Conservation (phyloP, 2,113 vertebrate species). For the Anhinga anhinga region DNA sequence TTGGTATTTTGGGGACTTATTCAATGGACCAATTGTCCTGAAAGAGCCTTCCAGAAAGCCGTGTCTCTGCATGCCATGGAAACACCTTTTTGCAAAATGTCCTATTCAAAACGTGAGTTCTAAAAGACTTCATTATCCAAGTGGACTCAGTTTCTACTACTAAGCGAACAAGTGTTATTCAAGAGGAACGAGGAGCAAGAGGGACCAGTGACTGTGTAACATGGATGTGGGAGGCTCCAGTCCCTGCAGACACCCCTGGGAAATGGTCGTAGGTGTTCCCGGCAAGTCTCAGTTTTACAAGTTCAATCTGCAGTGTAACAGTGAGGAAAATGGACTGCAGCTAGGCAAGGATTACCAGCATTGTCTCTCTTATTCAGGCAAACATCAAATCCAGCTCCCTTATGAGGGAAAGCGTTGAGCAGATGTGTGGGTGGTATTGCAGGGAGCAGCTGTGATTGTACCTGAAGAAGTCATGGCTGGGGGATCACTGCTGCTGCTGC, state of each 20-base stretch:
- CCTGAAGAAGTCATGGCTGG: neutral
- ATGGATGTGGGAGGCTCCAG: neutral
- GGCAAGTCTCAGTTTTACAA: neutral
- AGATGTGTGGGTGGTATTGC: neutral
- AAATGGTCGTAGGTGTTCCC: rapidly evolving
- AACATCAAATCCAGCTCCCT: neutral
- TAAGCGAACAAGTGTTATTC: neutral
- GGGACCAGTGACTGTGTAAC: rapidly evolving
- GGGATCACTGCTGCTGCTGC: neutral
- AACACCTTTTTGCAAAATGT: neutral
- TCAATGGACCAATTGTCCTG: neutral
- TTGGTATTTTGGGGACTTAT: neutral
- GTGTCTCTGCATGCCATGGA: rapidly evolving
- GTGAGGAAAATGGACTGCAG: neutral
- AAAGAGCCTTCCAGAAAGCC: neutral
- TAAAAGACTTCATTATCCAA: neutral
- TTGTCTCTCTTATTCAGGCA: neutral
- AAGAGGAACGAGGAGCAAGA: neutral
- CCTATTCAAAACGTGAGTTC: neutral
- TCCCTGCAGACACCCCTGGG: neutral
- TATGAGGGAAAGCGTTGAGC: neutral
- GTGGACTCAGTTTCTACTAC: neutral
- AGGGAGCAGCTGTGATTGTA: neutral
- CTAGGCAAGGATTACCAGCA: neutral
- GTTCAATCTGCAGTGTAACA: neutral